phyloP scores from a whole-genome alignment of 2,888 invertebrate species.

The Xanthorhoe designata region DNA sequence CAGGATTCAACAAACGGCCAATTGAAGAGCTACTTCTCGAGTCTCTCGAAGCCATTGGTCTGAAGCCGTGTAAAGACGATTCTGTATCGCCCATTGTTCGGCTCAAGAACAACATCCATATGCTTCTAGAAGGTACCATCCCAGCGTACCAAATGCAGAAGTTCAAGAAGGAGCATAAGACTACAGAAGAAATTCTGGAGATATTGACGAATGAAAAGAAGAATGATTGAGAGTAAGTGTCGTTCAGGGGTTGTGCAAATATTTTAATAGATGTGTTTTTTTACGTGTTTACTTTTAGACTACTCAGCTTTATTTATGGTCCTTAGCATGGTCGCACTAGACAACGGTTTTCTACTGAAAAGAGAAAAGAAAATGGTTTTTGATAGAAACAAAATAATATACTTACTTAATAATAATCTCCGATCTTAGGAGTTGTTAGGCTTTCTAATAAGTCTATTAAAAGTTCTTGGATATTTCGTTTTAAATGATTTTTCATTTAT shows the following conservation, averaged over 20 bases:
- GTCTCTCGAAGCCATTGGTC: conserved; percentile 91
- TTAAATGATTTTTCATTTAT: no score
- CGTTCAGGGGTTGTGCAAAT: conserved; percentile 17
- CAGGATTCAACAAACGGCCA: conserved; percentile 88
- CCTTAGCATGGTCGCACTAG: background rate
- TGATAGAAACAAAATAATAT: no score
- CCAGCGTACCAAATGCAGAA: conserved; percentile 91
- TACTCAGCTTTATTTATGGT: background rate
- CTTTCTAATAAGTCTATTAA: no score
- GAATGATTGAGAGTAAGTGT: conserved; percentile 38
- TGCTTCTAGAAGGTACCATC: conserved; percentile 92
- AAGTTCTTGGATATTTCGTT: background rate
- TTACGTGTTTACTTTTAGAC: background rate
- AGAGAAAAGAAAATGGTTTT: no score
- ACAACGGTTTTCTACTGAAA: background rate
- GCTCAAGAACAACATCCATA: conserved; percentile 90
- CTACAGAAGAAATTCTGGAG: conserved; percentile 92
- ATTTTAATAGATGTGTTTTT: conserved; percentile 3
- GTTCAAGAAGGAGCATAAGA: conserved; percentile 90
- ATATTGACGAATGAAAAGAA: conserved; percentile 86
- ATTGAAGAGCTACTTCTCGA: conserved; percentile 93
- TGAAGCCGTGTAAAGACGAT: conserved; percentile 87
- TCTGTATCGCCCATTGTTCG: conserved; percentile 86
- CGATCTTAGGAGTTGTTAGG: no score
- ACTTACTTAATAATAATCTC: no score